These are phyloP conservation scores for Eulemur rubriventer DNA, from an alignment of 2,797 vertebrate species.

Conservation along the genomic window DNA sequence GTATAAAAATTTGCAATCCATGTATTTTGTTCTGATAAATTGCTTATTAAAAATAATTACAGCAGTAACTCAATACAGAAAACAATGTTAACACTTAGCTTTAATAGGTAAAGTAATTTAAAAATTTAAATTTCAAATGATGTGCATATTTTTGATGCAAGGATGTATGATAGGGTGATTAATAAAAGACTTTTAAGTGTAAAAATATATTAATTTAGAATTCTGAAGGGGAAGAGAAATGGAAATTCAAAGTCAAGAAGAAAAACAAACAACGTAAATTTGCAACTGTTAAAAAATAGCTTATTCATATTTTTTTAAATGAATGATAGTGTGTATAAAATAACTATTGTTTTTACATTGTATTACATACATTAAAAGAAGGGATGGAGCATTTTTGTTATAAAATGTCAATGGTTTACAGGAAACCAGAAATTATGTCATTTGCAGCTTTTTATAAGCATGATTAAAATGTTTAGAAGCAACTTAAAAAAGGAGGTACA, in stretches of 20 bases:
- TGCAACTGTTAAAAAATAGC: neutral
- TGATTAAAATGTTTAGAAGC: neutral
- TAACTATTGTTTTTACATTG: neutral
- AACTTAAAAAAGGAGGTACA: neutral
- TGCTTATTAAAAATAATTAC: neutral
- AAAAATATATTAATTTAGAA: conserved; percentile 37
- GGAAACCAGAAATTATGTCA: neutral
- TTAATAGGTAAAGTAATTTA: neutral
- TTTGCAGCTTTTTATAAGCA: neutral
- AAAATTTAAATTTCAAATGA: neutral
- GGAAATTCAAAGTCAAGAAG: neutral
- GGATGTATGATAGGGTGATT: neutral
- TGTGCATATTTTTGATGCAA: neutral
- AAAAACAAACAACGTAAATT: neutral
- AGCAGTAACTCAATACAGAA: neutral
- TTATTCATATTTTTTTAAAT: neutral
- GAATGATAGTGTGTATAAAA: neutral
- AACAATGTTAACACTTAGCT: neutral
- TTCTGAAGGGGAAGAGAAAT: conserved; percentile 5
- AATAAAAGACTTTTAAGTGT: neutral
- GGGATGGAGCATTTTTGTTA: neutral
- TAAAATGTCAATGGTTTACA: neutral
- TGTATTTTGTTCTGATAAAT: neutral
- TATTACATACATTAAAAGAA: neutral
- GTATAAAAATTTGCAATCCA: neutral